Conservation (phyloP, 2,888 invertebrate species). For the Folsomia candida region DNA sequence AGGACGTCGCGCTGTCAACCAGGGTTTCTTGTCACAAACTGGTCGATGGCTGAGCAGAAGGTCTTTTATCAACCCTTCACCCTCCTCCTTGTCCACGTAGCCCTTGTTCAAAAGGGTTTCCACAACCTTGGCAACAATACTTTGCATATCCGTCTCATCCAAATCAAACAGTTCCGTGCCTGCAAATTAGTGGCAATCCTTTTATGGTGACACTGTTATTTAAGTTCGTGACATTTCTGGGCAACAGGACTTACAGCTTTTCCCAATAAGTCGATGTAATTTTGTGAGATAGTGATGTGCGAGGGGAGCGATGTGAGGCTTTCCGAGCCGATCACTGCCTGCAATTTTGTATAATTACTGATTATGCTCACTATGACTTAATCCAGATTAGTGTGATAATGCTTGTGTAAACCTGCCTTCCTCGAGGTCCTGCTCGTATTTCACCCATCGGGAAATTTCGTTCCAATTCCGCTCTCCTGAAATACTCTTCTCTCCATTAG, state of each 20-base stretch:
- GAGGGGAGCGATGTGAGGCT: conserved; percentile 90
- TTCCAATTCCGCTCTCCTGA: conserved; percentile 84
- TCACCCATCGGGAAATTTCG: conserved; percentile 95
- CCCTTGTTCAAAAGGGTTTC: conserved; percentile 79
- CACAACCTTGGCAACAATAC: conserved; percentile 73
- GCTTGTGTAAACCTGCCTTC: no score
- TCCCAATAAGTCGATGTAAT: conserved; percentile 80
- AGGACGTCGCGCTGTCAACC: no score
- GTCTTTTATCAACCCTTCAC: conserved; percentile 78
- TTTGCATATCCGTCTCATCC: conserved; percentile 82
- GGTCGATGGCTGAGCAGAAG: conserved; percentile 80
- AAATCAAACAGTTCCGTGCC: conserved; percentile 78
- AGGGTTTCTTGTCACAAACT: conserved; percentile 78
- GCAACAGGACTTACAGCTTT: no score
- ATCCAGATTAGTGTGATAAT: no score
- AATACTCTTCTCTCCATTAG: conserved; percentile 56
- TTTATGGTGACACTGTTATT: no score
- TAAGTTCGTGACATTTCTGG: no score
- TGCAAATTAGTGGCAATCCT: no score
- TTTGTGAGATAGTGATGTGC: conserved; percentile 90
- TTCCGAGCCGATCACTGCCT: conserved; percentile 89
- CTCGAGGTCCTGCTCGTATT: conserved; percentile 96
- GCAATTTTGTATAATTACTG: no score
- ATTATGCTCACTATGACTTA: no score
- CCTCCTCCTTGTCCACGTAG: conserved; percentile 76